Base-by-base conservation (phyloP, 2,113 vertebrate genomes). In the Gila orcuttii region DNA sequence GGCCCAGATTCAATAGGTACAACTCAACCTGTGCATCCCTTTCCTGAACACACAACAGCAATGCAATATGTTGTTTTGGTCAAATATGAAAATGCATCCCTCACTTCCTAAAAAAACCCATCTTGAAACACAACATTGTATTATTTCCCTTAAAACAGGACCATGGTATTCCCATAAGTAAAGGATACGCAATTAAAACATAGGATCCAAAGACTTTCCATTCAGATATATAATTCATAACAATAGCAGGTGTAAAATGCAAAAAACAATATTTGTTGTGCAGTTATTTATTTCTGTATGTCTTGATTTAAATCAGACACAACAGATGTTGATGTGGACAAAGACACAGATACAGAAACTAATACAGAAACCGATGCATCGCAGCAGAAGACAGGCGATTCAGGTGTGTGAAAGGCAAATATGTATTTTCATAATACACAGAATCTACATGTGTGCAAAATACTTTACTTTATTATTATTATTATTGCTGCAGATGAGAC, bases 1-100 rank as follows among this genome's bases (percentile, higher is more conserved):
- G 73, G 62, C 9, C 83, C 79, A 76, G 79, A 88, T 64, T 83
- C 83, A 19, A 50, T 0, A 55, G 83, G 85, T 88, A 66, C 25
- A 66, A 77, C 19, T n/a, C 6, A 33, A 74, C 6, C 13, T 36
- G 33, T 33, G 17, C 39, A 75, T 74, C 39, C n/a, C 33, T 42
- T 57, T 12, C 50, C 47, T 17, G 36, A 21, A 85, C 52, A 74
- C 78, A 60, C 8, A 79, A 13, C n/a, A 68, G 21, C 19, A 55
- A 19, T 2, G 12, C n/a, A 57, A 21, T 33, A 9, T 23, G n/a
- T 28, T 15, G 2, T 17, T n/a, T 75, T 2, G 0, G 9, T 39
- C 33, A 28, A 28, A 15, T 50, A 28, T 50, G 2, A 17, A 75
- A 75, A 33, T 33, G 9, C 28, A 36, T 59, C 9, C 19, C 28